These are phyloP conservation scores for Pluvialis apricaria DNA, from an alignment of 2,113 vertebrate genomes.

Conservation along the genomic window DNA sequence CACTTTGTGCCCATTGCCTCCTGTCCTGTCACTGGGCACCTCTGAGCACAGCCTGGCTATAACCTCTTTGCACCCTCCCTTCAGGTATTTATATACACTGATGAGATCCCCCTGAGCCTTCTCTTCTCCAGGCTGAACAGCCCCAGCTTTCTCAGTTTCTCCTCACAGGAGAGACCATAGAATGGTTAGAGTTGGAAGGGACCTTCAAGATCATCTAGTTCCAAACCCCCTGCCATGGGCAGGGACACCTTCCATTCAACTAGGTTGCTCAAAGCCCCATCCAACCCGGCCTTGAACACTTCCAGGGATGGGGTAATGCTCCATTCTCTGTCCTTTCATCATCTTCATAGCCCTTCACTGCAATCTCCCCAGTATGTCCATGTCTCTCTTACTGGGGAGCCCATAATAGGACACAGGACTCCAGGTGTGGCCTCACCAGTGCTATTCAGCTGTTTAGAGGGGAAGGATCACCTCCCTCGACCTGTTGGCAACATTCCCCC, in stretches of 20 bases:
- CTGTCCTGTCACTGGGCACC: background rate
- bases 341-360: background rate
- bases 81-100: background rate
- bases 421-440: background rate
- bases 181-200: background rate
- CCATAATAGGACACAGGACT: background rate
- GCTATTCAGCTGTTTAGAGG: background rate
- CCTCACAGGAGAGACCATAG: background rate
- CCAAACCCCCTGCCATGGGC: background rate
- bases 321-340: background rate
- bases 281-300: background rate
- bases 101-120: background rate
- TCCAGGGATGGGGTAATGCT: background rate
- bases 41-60: background rate
- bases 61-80: background rate
- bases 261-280: background rate
- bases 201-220: background rate
- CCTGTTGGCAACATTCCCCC: background rate
- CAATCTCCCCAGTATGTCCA: background rate
- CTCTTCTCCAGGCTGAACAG: background rate
- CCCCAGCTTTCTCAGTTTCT: background rate
- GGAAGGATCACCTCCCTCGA: background rate
- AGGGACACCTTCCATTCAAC: background rate
- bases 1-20: background rate
- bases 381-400: background rate